A percentile compares a stretch with the other conserved stretches of the same genome.
Conservation (phyloP, 2,113 vertebrate species). For the Toxotes jaculatrix region DNA sequence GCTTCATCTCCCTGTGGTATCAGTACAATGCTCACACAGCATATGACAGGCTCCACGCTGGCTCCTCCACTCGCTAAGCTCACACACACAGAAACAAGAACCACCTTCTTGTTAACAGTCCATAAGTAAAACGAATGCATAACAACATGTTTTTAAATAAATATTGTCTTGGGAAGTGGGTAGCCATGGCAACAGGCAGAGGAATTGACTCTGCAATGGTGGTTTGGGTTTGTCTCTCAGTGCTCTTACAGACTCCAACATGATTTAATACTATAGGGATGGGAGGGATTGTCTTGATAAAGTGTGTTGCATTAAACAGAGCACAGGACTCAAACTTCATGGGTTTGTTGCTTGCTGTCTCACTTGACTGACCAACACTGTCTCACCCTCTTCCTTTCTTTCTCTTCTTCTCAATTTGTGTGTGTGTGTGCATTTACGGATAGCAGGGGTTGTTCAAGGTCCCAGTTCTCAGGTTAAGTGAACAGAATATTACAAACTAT, state of each 20-base stretch:
- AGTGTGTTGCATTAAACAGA: slow-evolving; percentile 39
- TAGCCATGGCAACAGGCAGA: slow-evolving; percentile 74
- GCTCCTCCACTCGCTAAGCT: slow-evolving; percentile 22
- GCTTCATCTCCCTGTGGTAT: not conserved
- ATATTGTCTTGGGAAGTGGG: slow-evolving; percentile 63
- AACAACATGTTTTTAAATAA: slow-evolving; percentile 70
- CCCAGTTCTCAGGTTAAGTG: slow-evolving; percentile 32
- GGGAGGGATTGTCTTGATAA: slow-evolving; percentile 40
- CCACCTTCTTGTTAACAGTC: slow-evolving; percentile 26
- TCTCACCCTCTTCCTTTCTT: not conserved
- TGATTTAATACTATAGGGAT: slow-evolving; percentile 41
- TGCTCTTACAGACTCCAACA: slow-evolving; percentile 41
- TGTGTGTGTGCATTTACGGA: slow-evolving; percentile 11
- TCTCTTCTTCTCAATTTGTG: not conserved
- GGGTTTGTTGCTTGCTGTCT: slow-evolving; percentile 27
- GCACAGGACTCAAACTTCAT: slow-evolving; percentile 23
- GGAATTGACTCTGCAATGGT: slow-evolving; percentile 49
- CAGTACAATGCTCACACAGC: not conserved
- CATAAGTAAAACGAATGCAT: slow-evolving; percentile 54
- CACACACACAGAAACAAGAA: slow-evolving; percentile 28
- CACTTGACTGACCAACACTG: slow-evolving; percentile 13
- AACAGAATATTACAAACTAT: slow-evolving; percentile 49
- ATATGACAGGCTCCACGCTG: not conserved
- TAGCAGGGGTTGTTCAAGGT: slow-evolving; percentile 6
- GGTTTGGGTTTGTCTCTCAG: slow-evolving; percentile 50